Evolutionary conservation across 2,797 vertebrate species (phyloP).

Genomic region (Diglossa cyanea): DNA sequence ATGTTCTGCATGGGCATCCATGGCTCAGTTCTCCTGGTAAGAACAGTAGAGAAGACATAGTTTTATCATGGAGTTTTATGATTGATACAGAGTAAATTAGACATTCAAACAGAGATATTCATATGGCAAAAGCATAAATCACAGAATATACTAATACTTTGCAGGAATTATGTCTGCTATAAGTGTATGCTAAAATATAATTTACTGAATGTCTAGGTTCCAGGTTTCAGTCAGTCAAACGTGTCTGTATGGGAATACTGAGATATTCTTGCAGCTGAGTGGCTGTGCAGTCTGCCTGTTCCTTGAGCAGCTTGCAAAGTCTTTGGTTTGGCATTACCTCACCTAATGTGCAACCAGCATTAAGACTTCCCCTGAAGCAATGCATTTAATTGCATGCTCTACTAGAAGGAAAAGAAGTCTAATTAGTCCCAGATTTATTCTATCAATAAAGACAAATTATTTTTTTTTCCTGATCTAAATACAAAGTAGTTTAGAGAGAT

Average conservation of each 20-base stretch:
- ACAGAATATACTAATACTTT: neutral
- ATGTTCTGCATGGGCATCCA: neutral
- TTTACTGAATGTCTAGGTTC: slow-evolving; percentile 25
- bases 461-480: neutral
- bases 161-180: neutral
- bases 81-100: slow-evolving; percentile 2
- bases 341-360: neutral
- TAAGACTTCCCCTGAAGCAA: slow-evolving; percentile 52
- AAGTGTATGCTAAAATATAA: neutral
- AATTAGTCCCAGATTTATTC: slow-evolving; percentile 55
- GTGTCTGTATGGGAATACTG: neutral
- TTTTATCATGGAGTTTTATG: neutral
- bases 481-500: neutral
- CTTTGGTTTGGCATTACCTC: slow-evolving; percentile 58
- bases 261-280: neutral
- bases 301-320: slow-evolving; percentile 23
- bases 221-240: slow-evolving; percentile 4
- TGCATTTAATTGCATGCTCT: slow-evolving; percentile 37
- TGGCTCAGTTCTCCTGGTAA: neutral
- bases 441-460: slow-evolving; percentile 29
- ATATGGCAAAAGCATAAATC: neutral
- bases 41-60: neutral
- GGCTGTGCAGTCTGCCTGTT: slow-evolving; percentile 13
- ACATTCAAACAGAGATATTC: neutral
- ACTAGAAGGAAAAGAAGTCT: slow-evolving; percentile 18